phyloP scores from a whole-genome alignment of 2,113 vertebrate species.

The Dascyllus trimaculatus region DNA sequence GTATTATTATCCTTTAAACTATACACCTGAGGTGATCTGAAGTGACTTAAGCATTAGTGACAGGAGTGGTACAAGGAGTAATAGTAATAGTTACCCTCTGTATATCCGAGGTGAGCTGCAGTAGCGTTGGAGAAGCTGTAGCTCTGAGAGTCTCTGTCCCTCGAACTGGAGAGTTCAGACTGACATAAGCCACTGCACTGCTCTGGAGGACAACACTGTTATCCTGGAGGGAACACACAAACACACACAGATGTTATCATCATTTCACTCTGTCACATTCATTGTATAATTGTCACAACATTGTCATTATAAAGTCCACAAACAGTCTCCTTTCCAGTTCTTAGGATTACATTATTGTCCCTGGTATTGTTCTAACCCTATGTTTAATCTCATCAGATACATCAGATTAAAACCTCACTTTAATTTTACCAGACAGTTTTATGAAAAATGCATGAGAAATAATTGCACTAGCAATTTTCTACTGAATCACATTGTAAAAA shows the following conservation, averaged over 20 bases:
- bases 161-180: constrained; percentile 89
- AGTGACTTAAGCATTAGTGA: too few relatives aligned
- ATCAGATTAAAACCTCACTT: too few relatives aligned
- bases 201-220: constrained; percentile 89
- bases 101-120: constrained; percentile 89
- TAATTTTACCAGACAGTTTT: too few relatives aligned
- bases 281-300: constrained; percentile 1
- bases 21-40: neutral
- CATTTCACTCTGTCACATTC: neutral
- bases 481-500: too few relatives aligned
- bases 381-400: too few relatives aligned
- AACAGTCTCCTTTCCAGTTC: neutral
- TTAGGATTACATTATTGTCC: too few relatives aligned
- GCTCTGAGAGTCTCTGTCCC: constrained; percentile 86
- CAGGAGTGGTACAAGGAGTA: neutral
- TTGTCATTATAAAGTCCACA: neutral
- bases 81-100: constrained; percentile 65
- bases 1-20: neutral
- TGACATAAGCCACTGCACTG: constrained; percentile 91
- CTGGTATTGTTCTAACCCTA: too few relatives aligned
- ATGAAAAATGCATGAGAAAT: too few relatives aligned
- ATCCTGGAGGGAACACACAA: constrained; percentile 81
- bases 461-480: too few relatives aligned
- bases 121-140: constrained; percentile 90
- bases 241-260: constrained; percentile 1